phyloP scores from a whole-genome alignment of 2,113 vertebrate species.

The Stigmatopora argus region DNA sequence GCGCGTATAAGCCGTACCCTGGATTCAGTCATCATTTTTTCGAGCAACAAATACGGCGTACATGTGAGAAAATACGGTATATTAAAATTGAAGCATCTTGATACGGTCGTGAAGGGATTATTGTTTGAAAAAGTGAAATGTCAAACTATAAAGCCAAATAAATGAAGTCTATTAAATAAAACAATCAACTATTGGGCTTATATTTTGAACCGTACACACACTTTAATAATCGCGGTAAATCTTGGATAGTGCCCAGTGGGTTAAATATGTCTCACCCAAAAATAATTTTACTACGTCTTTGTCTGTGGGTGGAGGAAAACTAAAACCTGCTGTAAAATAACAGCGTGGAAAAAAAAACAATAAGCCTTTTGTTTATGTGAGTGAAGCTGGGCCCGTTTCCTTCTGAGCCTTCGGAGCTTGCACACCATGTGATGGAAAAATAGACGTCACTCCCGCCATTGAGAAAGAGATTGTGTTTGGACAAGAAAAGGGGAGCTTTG shows the following conservation, averaged over 20 bases:
- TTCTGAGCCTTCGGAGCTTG: not conserved
- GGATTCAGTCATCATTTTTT: too few relatives aligned
- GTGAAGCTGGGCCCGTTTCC: slow-evolving; percentile 10
- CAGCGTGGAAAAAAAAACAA: slow-evolving; percentile 22
- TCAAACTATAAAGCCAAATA: not conserved
- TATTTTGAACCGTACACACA: not conserved
- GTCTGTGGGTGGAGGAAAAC: not conserved
- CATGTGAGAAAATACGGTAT: too few relatives aligned
- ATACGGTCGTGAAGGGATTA: not conserved
- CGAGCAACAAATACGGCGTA: too few relatives aligned
- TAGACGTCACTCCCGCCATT: slow-evolving; percentile 19
- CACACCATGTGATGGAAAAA: slow-evolving; percentile 27
- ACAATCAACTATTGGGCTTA: not conserved
- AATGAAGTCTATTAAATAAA: not conserved
- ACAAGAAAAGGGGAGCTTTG: not conserved
- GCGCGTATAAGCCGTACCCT: too few relatives aligned
- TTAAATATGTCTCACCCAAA: not conserved
- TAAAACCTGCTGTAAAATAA: not conserved
- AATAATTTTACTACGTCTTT: not conserved
- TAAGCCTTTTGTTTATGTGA: slow-evolving; percentile 16
- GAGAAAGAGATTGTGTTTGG: slow-evolving; percentile 14
- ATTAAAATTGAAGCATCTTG: not conserved
- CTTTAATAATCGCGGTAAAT: too few relatives aligned
- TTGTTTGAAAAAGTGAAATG: not conserved
- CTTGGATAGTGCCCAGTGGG: not conserved